phyloP scores from a whole-genome alignment of 2,797 vertebrate genomes.

The Anabacerthia variegaticeps region DNA sequence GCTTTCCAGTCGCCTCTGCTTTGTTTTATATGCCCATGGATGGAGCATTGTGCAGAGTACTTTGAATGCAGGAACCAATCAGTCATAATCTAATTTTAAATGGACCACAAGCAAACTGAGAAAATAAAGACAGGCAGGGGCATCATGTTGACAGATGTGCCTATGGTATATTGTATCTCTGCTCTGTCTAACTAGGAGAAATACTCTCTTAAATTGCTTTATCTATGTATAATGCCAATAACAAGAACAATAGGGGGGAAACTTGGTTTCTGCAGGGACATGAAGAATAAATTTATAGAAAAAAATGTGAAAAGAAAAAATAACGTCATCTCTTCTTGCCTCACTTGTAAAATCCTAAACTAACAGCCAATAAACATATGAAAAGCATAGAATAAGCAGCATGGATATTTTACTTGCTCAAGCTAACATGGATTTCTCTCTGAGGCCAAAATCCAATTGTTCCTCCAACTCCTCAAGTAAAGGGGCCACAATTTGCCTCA shows the following conservation, averaged over 20 bases:
- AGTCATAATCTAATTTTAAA: conserved; percentile 53
- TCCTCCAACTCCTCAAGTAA: neutral
- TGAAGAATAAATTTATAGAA: neutral
- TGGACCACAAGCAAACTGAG: conserved; percentile 11
- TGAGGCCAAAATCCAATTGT: neutral
- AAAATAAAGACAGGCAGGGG: conserved; percentile 39
- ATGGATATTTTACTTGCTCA: neutral
- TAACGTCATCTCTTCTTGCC: neutral
- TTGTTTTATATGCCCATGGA: conserved; percentile 26
- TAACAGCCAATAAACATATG: neutral
- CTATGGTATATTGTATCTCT: conserved; percentile 3
- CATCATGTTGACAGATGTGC: neutral
- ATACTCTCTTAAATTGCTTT: conserved; percentile 11
- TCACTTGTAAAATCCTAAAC: conserved; percentile 1
- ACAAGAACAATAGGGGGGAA: conserved; percentile 8
- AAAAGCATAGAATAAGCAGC: neutral
- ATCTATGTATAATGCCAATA: conserved; percentile 23
- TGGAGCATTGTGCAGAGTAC: neutral
- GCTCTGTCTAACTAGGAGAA: conserved; percentile 23
- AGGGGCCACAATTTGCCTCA: neutral
- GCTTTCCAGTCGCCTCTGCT: conserved; percentile 57
- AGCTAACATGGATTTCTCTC: neutral
- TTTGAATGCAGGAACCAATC: conserved; percentile 48
- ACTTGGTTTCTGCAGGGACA: neutral
- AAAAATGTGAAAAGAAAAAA: neutral